Conservation (phyloP, 1,140 invertebrate species). For the Piezodorus guildinii region DNA sequence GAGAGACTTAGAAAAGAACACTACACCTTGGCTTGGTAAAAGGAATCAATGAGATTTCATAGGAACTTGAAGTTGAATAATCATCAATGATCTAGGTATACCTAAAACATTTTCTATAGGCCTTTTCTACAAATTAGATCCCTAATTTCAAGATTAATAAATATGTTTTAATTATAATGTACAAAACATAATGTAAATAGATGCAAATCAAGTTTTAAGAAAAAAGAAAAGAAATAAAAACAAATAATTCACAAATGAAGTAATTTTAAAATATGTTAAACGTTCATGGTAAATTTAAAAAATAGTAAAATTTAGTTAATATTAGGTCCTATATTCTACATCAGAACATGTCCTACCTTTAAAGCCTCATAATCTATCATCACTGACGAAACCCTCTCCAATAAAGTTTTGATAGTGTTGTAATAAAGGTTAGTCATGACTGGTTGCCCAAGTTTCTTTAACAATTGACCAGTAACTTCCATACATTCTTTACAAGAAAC, state of each 20-base stretch:
- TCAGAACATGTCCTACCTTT: background rate
- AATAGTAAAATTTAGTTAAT: background rate
- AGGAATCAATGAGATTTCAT: too few species aligned
- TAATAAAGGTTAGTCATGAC: slow-evolving; percentile 92
- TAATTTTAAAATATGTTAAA: too few species aligned
- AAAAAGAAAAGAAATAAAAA: background rate
- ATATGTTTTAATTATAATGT: too few species aligned
- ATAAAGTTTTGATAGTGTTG: slow-evolving; percentile 86
- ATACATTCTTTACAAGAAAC: slow-evolving; percentile 85
- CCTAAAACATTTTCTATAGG: too few species aligned
- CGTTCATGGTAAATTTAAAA: background rate
- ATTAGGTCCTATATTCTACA: background rate
- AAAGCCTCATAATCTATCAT: slow-evolving; percentile 61
- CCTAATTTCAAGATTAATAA: too few species aligned
- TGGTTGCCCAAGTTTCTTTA: slow-evolving; percentile 86
- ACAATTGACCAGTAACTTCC: slow-evolving; percentile 60
- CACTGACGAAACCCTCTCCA: slow-evolving; percentile 87
- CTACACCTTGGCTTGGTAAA: too few species aligned
- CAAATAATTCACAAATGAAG: background rate
- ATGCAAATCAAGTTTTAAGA: too few species aligned
- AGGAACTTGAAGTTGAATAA: too few species aligned
- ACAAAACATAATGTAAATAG: too few species aligned
- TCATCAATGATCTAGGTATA: too few species aligned
- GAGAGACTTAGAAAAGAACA: too few species aligned
- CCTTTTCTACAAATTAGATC: too few species aligned